Percentiles rank a stretch among this genome's conserved stretches.
phyloP scores from a whole-genome alignment of 2,113 vertebrate genomes.

The Pardalotus punctatus region DNA sequence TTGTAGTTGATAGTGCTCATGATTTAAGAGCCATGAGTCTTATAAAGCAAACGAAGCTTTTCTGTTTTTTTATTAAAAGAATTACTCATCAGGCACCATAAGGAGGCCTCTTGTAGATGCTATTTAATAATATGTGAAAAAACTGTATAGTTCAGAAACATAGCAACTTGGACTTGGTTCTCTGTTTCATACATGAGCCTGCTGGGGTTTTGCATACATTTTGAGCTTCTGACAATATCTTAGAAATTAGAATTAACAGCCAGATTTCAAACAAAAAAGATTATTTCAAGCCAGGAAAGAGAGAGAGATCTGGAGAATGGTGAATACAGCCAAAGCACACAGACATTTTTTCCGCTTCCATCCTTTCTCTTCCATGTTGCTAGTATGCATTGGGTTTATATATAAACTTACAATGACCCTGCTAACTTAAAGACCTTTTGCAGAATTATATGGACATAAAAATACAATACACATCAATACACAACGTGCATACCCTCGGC shows the following conservation, averaged over 20 bases:
- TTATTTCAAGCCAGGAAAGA: background rate
- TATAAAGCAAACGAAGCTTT: background rate
- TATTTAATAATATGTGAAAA: background rate
- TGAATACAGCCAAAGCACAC: background rate
- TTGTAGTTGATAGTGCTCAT: background rate
- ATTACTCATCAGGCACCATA: background rate
- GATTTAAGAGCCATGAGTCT: background rate
- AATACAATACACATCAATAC: background rate
- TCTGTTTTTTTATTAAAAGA: background rate
- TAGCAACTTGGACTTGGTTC: background rate
- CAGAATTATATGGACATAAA: background rate
- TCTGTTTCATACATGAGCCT: background rate
- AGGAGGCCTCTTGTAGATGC: background rate
- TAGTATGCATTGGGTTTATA: background rate
- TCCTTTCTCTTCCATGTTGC: background rate
- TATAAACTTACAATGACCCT: background rate
- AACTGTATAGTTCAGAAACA: background rate
- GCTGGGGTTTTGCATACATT: background rate
- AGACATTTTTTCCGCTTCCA: background rate
- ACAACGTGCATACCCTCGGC: background rate
- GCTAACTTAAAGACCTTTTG: background rate
- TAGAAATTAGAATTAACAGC: background rate
- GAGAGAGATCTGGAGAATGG: background rate
- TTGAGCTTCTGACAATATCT: background rate
- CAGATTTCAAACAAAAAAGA: background rate